Conservation (phyloP, 2,888 invertebrate species). For the Protophormia terraenovae region DNA sequence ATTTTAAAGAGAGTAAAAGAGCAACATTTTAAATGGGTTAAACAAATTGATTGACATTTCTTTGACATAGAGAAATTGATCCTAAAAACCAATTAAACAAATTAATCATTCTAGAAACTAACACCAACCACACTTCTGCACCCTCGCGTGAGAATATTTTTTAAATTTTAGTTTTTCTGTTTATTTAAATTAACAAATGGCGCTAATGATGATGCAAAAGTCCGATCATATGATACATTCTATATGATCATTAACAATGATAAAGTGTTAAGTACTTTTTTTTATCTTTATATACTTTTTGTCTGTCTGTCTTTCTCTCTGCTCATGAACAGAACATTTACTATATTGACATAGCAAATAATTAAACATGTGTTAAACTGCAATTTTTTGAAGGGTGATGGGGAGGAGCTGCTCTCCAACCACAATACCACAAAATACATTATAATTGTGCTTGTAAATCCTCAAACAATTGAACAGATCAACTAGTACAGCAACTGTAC, state of each 20-base stretch:
- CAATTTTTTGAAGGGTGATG: neutral
- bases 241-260: conserved; percentile 28
- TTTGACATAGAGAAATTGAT: conserved; percentile 5
- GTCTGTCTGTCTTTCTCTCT: neutral
- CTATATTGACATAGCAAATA: conserved; percentile 28
- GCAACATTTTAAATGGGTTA: conserved; percentile 1
- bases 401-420: neutral
- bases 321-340: no score
- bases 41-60: neutral
- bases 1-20: neutral
- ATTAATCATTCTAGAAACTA: conserved; percentile 29
- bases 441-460: neutral
- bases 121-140: neutral
- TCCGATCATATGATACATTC: conserved; percentile 56
- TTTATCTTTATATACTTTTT: neutral
- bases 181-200: conserved; percentile 30
- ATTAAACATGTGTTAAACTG: conserved; percentile 55
- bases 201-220: conserved; percentile 49
- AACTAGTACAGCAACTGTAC: conserved; percentile 4
- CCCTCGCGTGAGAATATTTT: conserved; percentile 26
- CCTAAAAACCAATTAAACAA: neutral
- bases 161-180: neutral
- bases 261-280: conserved; percentile 25
- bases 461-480: conserved; percentile 23
- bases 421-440: conserved; percentile 35